phyloP scores from a whole-genome alignment of 2,888 invertebrate species.

The Drosophila percnosoma region DNA sequence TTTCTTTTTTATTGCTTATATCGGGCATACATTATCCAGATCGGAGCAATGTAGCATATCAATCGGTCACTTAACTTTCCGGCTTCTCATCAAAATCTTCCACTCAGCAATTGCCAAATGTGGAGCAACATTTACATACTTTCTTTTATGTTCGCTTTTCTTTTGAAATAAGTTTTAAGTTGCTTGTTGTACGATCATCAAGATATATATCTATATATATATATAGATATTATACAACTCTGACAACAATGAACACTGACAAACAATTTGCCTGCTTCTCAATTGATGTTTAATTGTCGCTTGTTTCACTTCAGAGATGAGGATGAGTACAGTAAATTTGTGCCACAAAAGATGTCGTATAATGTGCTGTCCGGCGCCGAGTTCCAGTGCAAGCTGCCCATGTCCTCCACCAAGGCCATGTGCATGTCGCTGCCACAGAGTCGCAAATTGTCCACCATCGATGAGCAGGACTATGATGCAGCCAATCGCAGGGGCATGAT shows the following conservation, averaged over 20 bases:
- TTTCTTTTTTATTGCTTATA: neutral
- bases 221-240: neutral
- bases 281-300: conserved; percentile 34
- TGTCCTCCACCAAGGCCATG: conserved; percentile 27
- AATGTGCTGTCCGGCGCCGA: conserved; percentile 77
- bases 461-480: conserved; percentile 70
- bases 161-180: neutral
- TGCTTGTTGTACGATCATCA: conserved; percentile 5
- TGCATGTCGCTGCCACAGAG: conserved; percentile 6
- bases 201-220: neutral
- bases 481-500: conserved; percentile 70
- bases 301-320: conserved; percentile 70
- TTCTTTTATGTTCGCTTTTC: neutral
- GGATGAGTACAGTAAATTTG: conserved; percentile 81
- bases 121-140: neutral
- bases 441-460: conserved; percentile 66
- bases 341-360: conserved; percentile 72
- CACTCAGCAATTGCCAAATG: neutral
- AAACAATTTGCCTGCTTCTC: conserved; percentile 12
- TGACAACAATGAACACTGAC: conserved; percentile 3
- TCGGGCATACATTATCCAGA: neutral
- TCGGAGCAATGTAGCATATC: neutral
- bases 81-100: neutral
- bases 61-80: neutral
- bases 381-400: conserved; percentile 63